phyloP scores from a whole-genome alignment of 2,113 vertebrate species.

The Orycteropus afer region DNA sequence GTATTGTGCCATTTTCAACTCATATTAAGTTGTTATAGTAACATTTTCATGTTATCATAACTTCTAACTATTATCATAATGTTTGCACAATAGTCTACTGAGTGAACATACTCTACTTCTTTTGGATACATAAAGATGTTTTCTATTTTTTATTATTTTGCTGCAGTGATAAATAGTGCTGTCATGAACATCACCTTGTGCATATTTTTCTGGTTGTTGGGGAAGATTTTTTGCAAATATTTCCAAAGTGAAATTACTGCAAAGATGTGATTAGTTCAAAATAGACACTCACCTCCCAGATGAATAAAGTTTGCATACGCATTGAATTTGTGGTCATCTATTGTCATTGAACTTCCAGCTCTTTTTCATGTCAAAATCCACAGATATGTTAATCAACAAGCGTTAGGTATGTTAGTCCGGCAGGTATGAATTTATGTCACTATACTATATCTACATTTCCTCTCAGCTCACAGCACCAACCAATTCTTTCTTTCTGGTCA shows the following conservation, averaged over 20 bases:
- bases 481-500: not conserved
- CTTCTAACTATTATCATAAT: not conserved
- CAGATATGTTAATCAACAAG: not conserved
- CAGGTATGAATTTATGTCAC: not conserved
- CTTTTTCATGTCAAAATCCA: not conserved
- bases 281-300: not conserved
- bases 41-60: not conserved
- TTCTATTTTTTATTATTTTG: constrained; percentile 21
- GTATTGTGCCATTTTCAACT: not conserved
- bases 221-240: not conserved
- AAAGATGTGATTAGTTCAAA: not conserved
- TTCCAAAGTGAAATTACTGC: not conserved
- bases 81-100: not conserved
- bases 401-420: not conserved
- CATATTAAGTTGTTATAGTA: not conserved
- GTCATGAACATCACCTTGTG: not conserved
- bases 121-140: not conserved
- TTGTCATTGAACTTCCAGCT: not conserved
- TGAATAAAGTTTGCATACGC: not conserved
- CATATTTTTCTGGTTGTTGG: not conserved
- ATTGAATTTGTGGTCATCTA: not conserved
- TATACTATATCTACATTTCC: not conserved
- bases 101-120: not conserved
- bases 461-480: not conserved
- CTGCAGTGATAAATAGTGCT: not conserved